Evolutionary conservation across 2,888 invertebrate genomes (phyloP), one percentile per base, ranked within the genome.

Genomic region (Spisula solida): DNA sequence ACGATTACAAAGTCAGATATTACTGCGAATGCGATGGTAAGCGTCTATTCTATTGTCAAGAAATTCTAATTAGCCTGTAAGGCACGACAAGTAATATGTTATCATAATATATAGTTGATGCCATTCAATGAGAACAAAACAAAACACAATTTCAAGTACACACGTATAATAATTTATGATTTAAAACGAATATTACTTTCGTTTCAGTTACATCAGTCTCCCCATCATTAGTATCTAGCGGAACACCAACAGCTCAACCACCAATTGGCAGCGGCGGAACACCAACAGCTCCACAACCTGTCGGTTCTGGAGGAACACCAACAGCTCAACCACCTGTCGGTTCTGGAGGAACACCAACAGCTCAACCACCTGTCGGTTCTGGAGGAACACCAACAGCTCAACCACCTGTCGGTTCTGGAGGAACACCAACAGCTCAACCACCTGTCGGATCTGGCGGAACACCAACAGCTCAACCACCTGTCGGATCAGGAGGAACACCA

Each of bases 1-100:
- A 93, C 47, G 96, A 96, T 91, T 96, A 94, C 91, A 95, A 95
- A 93, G 94, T 96, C 78, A 92, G 95, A 92, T 96, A 95, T 92
- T 93, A 90, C 66, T 94, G 94, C 41, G 89, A 93, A 10, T 94
- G 94, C 80, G 66, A 48, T 14, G 82, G 93, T 93, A 92, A 85
- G 93, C 51, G 14, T 16, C 4, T 14, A 8, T 12, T 51, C 14
- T 5, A 14, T 51, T 14, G 14, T 51, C 51, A 51, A 47, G n/a
- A 47, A 47, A 16, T 16, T 51, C 51, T 51, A 12, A 51, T 12
- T 10, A 51, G 16, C 16, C 16, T 12, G 51, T 51, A 10, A 51
- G 1, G 12, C 51, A 51, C 51, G 51, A 4, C 12, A 10, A 8
- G 12, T 12, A 16, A 12, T 12, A 16, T 51, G 6, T 51, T 5